Percentiles rank a stretch among this genome's conserved stretches.
Evolutionary conservation across 2,113 vertebrate genomes (phyloP).

Genomic region (Erythrolamprus reginae): DNA sequence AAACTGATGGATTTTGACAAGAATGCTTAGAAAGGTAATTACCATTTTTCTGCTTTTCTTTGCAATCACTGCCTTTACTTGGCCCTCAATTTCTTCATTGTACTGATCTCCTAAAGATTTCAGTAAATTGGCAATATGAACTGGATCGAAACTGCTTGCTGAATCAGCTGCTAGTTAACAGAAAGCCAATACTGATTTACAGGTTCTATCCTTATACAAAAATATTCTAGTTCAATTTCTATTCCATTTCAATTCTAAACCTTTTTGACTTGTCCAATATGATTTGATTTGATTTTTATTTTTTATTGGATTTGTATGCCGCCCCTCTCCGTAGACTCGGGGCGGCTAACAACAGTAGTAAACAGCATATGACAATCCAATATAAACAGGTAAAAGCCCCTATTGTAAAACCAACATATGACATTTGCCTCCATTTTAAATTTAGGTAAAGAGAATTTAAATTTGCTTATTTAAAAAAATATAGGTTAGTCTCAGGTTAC

Average conservation of each 20-base stretch:
- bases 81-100: constrained; percentile 52
- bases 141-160: constrained; percentile 31
- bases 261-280: not conserved
- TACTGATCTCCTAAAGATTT: constrained; percentile 49
- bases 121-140: constrained; percentile 46
- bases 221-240: not conserved
- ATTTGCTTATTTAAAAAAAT: not conserved
- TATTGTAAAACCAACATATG: too few species aligned
- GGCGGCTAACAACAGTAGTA: too few species aligned
- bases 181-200: not conserved
- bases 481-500: not conserved
- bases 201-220: not conserved
- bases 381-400: too few species aligned
- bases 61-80: not conserved
- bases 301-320: too few species aligned
- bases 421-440: not conserved
- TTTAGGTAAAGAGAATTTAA: not conserved
- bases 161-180: accelerated
- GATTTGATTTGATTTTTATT: too few species aligned
- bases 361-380: too few species aligned
- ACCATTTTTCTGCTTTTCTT: constrained; percentile 39
- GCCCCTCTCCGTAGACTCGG: too few species aligned
- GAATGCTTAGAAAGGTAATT: not conserved
- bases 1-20: not conserved
- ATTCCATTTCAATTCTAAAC: too few species aligned